Percentiles rank a stretch among this genome's conserved stretches.
Evolutionary conservation across 2,113 vertebrate species (phyloP).

Genomic region (Oplegnathus fasciatus): DNA sequence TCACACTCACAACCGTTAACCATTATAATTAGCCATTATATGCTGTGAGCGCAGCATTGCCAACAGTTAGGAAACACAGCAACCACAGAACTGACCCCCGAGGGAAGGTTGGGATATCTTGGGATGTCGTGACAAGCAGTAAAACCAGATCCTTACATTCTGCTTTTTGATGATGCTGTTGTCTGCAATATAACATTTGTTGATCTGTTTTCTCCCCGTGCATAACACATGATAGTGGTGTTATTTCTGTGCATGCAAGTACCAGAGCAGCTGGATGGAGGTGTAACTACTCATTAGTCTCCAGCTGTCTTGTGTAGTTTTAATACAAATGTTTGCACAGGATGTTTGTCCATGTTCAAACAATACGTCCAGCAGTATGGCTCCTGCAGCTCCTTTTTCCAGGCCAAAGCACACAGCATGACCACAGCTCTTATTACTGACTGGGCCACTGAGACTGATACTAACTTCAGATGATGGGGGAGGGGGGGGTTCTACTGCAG

Average conservation of each 20-base stretch:
- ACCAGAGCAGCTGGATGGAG: neutral
- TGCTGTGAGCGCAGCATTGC: neutral
- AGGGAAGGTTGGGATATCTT: neutral
- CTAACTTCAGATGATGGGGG: neutral
- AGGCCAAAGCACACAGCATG: conserved; percentile 10
- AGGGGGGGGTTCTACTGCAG: neutral
- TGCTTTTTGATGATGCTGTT: neutral
- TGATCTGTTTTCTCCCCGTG: neutral
- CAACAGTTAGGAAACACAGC: neutral
- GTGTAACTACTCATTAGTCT: neutral
- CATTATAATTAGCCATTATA: neutral
- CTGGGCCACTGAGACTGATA: conserved; percentile 5
- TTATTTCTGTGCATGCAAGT: neutral
- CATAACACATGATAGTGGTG: neutral
- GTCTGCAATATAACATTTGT: neutral
- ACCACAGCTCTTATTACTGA: conserved; percentile 41
- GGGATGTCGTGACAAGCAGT: neutral
- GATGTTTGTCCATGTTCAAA: conserved; percentile 14
- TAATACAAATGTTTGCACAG: conserved; percentile 34
- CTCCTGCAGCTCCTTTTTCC: neutral
- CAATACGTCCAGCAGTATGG: conserved; percentile 3
- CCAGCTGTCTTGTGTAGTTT: conserved; percentile 14
- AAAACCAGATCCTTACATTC: neutral
- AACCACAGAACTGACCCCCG: neutral
- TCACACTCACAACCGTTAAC: neutral